Conservation (phyloP, 64 coral and sea anemone genomes). For the Porites australiensis region DNA sequence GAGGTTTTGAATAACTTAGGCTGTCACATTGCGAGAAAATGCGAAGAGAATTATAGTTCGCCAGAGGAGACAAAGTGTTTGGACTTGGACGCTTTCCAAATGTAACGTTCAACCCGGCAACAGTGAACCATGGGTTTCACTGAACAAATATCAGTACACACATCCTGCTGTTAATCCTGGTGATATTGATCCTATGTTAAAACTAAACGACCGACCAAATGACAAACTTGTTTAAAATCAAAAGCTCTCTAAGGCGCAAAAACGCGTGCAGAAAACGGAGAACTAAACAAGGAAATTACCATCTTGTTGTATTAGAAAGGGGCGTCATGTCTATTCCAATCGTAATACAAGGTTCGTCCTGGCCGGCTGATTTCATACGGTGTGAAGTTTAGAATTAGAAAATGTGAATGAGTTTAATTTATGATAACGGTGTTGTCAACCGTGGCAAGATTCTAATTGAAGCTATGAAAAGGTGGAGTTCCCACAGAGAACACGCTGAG, state of each 20-base stretch:
- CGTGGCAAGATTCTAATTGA: constrained; percentile 25
- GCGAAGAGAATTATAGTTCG: not conserved
- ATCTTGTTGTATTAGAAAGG: not conserved
- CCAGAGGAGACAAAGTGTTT: not conserved
- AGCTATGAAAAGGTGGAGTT: constrained; percentile 53
- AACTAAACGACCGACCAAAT: constrained; percentile 18
- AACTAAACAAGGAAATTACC: not conserved
- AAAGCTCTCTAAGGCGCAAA: not conserved
- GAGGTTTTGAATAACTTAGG: not conserved
- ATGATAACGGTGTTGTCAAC: constrained; percentile 48
- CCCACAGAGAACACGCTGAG: constrained; percentile 21
- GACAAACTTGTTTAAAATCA: constrained; percentile 32
- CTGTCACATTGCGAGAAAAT: not conserved
- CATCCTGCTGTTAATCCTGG: constrained; percentile 6
- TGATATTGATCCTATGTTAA: constrained; percentile 34
- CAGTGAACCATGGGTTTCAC: not conserved
- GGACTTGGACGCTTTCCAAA: not conserved
- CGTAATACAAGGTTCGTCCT: not conserved
- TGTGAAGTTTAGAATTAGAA: not conserved
- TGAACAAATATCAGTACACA: constrained; percentile 28
- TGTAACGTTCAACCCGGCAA: not conserved
- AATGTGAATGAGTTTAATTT: constrained; percentile 12
- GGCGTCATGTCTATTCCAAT: not conserved
- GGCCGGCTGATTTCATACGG: not conserved
- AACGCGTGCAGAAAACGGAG: not conserved